phyloP scores from a whole-genome alignment of 2,113 vertebrate species.

The Rattus rattus region DNA sequence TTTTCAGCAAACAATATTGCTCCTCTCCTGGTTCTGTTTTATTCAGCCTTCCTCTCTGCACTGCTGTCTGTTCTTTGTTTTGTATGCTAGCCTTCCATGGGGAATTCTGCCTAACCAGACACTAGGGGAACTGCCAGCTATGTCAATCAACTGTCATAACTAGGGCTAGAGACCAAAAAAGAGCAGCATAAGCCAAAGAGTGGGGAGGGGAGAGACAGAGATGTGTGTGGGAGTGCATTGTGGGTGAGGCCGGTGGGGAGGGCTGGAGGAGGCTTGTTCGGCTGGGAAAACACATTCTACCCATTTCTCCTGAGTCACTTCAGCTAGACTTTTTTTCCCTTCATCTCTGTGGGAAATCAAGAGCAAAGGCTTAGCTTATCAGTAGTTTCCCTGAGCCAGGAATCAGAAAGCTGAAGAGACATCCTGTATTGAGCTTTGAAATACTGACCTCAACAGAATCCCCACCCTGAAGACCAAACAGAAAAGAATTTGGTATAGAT shows the following conservation, averaged over 20 bases:
- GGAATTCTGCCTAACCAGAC: conserved; percentile 82
- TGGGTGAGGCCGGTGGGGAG: not conserved
- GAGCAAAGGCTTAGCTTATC: conserved; percentile 75
- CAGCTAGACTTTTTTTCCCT: not conserved
- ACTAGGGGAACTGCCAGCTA: conserved; percentile 78
- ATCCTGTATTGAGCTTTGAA: conserved; percentile 76
- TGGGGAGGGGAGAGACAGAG: conserved; percentile 56
- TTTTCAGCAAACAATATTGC: conserved; percentile 84
- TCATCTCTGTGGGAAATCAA: conserved; percentile 79
- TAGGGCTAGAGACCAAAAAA: conserved; percentile 84
- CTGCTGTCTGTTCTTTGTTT: conserved; percentile 84
- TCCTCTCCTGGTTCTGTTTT: conserved; percentile 80
- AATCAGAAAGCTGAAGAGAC: conserved; percentile 74
- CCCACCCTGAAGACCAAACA: conserved; percentile 67
- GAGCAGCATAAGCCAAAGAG: conserved; percentile 80
- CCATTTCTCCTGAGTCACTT: conserved; percentile 75
- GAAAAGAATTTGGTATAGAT: conserved; percentile 66
- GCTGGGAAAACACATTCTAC: conserved; percentile 74
- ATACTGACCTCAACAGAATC: conserved; percentile 72
- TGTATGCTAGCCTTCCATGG: conserved; percentile 78
- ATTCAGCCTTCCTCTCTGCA: conserved; percentile 75
- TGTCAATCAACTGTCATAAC: conserved; percentile 85
- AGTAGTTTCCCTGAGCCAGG: conserved; percentile 74
- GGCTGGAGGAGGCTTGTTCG: conserved; percentile 31
- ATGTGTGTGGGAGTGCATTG: conserved; percentile 66